Evolutionary conservation across 2,888 invertebrate genomes (phyloP).

Genomic region (Dexiosoma caninum): DNA sequence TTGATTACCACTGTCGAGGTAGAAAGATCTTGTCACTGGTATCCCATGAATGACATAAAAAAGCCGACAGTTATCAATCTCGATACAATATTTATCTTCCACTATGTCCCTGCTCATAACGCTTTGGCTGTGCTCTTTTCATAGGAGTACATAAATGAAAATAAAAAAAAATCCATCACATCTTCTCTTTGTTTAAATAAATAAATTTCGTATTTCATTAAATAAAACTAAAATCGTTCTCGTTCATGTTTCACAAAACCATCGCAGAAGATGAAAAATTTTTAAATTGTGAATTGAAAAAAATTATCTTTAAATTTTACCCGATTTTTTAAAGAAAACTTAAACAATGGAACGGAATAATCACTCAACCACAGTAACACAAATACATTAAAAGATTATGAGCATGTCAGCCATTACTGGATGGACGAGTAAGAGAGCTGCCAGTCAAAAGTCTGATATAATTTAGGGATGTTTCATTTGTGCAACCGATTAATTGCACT

Average conservation of each 20-base stretch:
- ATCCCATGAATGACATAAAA: constrained; percentile 52
- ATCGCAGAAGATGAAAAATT: not conserved
- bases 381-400: not conserved
- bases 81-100: not conserved
- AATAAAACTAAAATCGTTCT: not conserved
- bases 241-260: too few relatives aligned
- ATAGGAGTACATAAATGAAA: too few relatives aligned
- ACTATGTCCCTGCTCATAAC: too few relatives aligned
- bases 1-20: constrained; percentile 43
- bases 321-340: constrained; percentile 22
- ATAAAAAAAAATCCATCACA: too few relatives aligned
- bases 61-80: constrained; percentile 34
- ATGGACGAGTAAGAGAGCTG: too few relatives aligned
- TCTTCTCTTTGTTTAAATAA: not conserved
- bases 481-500: too few relatives aligned
- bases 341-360: constrained; percentile 40
- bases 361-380: not conserved
- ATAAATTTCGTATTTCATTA: constrained; percentile 16
- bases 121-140: too few relatives aligned
- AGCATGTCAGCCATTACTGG: constrained; percentile 15
- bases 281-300: not conserved
- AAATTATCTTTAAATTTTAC: not conserved
- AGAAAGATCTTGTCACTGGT: constrained; percentile 41
- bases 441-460: too few relatives aligned
- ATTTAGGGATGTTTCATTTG: too few relatives aligned